A percentile compares a stretch with the other conserved stretches of the same genome.
Evolutionary conservation across 2,113 vertebrate genomes (phyloP).

Genomic region (Hymenochirus boettgeri): DNA sequence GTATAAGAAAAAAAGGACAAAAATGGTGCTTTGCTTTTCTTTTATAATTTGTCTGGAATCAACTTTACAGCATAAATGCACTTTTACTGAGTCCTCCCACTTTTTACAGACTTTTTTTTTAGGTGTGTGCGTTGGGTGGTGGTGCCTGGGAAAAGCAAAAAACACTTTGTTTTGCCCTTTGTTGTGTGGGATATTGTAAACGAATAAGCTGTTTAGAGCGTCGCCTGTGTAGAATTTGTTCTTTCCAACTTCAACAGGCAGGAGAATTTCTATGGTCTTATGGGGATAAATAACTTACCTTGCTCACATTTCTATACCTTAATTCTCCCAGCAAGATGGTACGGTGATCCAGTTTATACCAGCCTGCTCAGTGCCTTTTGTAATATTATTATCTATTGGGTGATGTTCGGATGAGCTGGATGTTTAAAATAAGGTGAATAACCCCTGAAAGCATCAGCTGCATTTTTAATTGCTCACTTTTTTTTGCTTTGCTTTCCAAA

Average conservation of each 20-base stretch:
- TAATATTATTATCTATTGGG: slow-evolving; percentile 22
- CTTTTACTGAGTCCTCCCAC: slow-evolving; percentile 25
- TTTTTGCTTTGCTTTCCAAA: not conserved
- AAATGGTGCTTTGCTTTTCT: slow-evolving; percentile 36
- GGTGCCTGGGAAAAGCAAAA: slow-evolving; percentile 26
- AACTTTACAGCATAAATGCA: slow-evolving; percentile 39
- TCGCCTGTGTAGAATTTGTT: no score
- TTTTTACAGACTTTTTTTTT: slow-evolving; percentile 18
- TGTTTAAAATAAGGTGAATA: not conserved
- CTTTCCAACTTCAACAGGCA: no score
- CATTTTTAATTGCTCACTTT: no score
- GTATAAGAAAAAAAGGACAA: not conserved
- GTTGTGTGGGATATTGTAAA: not conserved
- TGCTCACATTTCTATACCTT: not conserved
- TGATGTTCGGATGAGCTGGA: slow-evolving; percentile 29
- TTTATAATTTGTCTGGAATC: slow-evolving; percentile 24
- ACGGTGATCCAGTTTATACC: slow-evolving; percentile 22
- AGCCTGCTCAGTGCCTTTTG: slow-evolving; percentile 41
- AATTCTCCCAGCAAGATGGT: slow-evolving; percentile 39
- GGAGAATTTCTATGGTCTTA: no score
- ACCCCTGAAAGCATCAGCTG: not conserved
- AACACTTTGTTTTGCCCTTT: slow-evolving; percentile 5
- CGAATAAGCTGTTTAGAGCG: not conserved
- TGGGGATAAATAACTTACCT: no score
- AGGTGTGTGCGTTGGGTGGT: slow-evolving; percentile 23